These are phyloP conservation scores for Caenorhabditis sp. DNA, from an alignment of 2,888 invertebrate genomes.

Conservation along the genomic window DNA sequence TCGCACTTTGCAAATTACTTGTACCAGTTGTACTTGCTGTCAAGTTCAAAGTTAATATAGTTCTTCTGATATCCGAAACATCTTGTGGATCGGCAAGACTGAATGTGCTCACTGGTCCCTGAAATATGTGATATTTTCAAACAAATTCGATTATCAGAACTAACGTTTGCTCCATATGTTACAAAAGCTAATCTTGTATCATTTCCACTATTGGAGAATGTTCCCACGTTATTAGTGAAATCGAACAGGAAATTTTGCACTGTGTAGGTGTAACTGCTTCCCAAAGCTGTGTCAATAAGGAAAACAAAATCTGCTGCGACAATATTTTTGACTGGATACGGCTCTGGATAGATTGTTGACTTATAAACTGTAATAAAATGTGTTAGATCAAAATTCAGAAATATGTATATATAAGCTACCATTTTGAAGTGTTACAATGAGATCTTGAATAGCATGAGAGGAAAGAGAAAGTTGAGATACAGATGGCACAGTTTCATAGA, in stretches of 20 bases:
- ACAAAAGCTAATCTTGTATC: conserved; percentile 28
- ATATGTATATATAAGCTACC: conserved; percentile 12
- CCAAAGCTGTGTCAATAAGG: conserved; percentile 21
- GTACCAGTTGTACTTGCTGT: background rate
- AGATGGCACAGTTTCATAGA: conserved; percentile 22
- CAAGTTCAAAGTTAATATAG: conserved; percentile 16
- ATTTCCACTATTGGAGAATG: conserved; percentile 22
- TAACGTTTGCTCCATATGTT: conserved; percentile 10
- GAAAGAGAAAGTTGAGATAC: conserved; percentile 13
- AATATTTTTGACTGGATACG: background rate
- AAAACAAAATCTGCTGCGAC: conserved; percentile 29
- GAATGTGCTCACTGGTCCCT: conserved; percentile 4
- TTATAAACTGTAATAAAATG: conserved; percentile 30
- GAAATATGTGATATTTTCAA: background rate
- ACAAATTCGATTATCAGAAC: background rate
- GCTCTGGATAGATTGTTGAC: conserved; percentile 23
- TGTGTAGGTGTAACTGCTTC: background rate
- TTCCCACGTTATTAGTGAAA: conserved; percentile 27
- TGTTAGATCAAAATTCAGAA: background rate
- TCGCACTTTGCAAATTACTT: conserved; percentile 31
- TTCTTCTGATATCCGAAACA: conserved; percentile 6
- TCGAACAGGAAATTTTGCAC: conserved; percentile 9
- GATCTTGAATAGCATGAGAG: conserved; percentile 14
- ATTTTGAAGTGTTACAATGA: conserved; percentile 11
- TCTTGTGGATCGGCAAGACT: conserved; percentile 16